Conservation (phyloP, 2,113 vertebrate genomes). For the Nothocercus nigrocapillus region DNA sequence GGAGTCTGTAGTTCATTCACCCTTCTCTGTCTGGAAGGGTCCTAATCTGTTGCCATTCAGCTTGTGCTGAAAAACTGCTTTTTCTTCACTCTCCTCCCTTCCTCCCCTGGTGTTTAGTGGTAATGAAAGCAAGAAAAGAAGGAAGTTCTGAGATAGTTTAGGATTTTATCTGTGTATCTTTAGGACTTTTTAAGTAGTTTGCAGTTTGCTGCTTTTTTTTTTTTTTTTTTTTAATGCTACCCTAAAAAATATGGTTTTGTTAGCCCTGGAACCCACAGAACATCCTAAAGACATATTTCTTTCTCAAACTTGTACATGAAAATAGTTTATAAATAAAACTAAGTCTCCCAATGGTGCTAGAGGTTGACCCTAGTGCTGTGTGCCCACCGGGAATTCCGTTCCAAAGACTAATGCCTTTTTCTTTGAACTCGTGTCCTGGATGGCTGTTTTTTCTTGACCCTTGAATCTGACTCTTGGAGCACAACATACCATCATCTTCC, state of each 20-base stretch:
- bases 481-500: background rate
- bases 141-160: background rate
- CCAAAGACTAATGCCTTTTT: background rate
- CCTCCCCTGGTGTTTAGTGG: background rate
- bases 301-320: background rate
- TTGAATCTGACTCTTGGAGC: background rate
- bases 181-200: background rate
- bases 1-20: background rate
- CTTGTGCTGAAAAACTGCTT: background rate
- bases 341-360: background rate
- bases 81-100: background rate
- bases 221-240: background rate
- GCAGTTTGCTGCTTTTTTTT: too few relatives aligned
- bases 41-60: background rate
- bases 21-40: background rate
- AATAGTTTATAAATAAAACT: background rate
- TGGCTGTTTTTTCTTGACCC: background rate
- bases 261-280: background rate
- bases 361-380: background rate
- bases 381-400: background rate
- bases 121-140: background rate
- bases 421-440: constrained; percentile 21
- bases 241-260: background rate
- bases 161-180: background rate
- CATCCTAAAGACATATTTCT: background rate